These are phyloP conservation scores for Synanthedon tipuliformis DNA, from an alignment of 2,888 invertebrate genomes.

Conservation along the genomic window DNA sequence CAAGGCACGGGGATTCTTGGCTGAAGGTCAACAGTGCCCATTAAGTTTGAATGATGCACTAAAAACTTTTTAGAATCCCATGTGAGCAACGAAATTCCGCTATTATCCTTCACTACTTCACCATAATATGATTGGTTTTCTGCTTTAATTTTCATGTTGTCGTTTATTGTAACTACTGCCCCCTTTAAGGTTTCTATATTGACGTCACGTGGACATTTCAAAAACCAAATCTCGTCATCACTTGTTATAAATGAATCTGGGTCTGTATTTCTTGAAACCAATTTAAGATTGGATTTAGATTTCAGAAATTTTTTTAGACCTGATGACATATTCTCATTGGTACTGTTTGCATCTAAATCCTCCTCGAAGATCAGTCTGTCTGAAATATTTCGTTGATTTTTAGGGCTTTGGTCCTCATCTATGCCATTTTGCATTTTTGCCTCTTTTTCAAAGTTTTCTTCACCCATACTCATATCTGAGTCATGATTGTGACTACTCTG, in stretches of 20 bases:
- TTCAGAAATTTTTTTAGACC: not conserved
- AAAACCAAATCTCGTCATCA: constrained; percentile 45
- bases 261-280: constrained; percentile 8
- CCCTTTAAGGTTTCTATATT: constrained; percentile 23
- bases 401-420: too few relatives aligned
- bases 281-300: constrained; percentile 19
- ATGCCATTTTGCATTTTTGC: too few relatives aligned
- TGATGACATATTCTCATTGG: too few relatives aligned
- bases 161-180: constrained; percentile 23
- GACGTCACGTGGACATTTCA: constrained; percentile 38
- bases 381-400: too few relatives aligned
- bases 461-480: too few relatives aligned
- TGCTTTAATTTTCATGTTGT: constrained; percentile 42
- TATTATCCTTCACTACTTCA: constrained; percentile 15
- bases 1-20: constrained; percentile 45
- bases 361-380: too few relatives aligned
- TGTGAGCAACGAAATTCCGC: constrained; percentile 19
- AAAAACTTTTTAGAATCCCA: constrained; percentile 14
- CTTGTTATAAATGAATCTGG: constrained; percentile 15
- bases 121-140: constrained; percentile 38
- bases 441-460: too few relatives aligned
- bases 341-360: too few relatives aligned
- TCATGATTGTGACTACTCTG: too few relatives aligned
- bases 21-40: constrained; percentile 28
- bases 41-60: constrained; percentile 23